Evolutionary conservation across 2,113 vertebrate species (phyloP), one percentile per base, ranked within the genome.

Genomic region (Callospermophilus lateralis): DNA sequence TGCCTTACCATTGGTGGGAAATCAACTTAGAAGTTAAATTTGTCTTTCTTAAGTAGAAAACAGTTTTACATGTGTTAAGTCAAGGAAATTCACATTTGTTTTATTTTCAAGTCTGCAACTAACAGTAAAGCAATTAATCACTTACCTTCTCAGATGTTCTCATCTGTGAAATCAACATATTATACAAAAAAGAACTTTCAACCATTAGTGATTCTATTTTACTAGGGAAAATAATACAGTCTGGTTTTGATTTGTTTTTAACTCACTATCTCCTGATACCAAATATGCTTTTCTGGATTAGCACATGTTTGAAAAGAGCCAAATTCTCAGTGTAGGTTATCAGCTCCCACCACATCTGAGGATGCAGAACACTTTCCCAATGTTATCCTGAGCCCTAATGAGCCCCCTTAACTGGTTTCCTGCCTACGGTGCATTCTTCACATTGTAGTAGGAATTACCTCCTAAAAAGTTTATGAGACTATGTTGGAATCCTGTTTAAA

Each of bases 41-140:
- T 84, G 11, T 67, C 42, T 93, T 77, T 90, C 61, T 89, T 84
- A 70, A 74, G 73, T 77, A 90, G 51, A 85, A 77, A 79, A 11
- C 26, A 85, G 30, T 45, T 81, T 68, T 45, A 24, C 11, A 16
- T 2, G 19, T 17, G 17, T 28, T 15, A 34, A 37, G 70, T 72
- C 93, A 81, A 83, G 26, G 68, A 80, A 93, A 68, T 6, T 4
- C 8, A 22, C 4, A 4, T 42, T 4, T 22, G 20, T 84, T 95
- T 85, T 65, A 65, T 28, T 87, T 42, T 16, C 34, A 55, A 48
- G 26, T 67, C 34, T 45, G 4, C 42, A 89, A 42, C 20, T 32
- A 74, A 95, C 61, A 70, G 24, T 68, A 68, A 55, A 77, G 20
- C 51, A 85, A 72, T 39, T 91, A 91, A 78, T 73, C 53, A 37